Conservation (phyloP, 2,797 vertebrate species). For the Scolopax rusticola region DNA sequence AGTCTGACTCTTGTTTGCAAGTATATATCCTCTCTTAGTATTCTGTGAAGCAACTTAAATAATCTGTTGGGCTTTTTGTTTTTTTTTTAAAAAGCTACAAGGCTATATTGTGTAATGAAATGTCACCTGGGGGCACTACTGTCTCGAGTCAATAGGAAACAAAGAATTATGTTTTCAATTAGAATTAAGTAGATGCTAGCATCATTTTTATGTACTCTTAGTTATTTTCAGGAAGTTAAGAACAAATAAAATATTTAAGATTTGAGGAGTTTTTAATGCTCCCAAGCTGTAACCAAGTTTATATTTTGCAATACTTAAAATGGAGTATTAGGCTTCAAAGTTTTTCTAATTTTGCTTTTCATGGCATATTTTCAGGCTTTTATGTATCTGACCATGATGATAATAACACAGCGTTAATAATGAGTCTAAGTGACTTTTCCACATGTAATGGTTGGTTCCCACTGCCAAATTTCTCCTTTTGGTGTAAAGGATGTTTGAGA, state of each 20-base stretch:
- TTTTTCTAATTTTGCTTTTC: neutral
- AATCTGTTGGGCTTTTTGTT: neutral
- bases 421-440: neutral
- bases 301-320: constrained; percentile 13
- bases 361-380: neutral
- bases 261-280: constrained; percentile 25
- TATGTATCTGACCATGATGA: neutral
- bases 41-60: constrained; percentile 10
- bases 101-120: constrained; percentile 20
- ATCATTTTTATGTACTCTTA: constrained; percentile 35
- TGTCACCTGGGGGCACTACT: constrained; percentile 22
- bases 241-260: constrained; percentile 64
- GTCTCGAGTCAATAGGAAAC: constrained; percentile 24
- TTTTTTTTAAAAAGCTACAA: neutral
- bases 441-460: neutral
- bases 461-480: neutral
- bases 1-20: neutral
- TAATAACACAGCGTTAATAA: neutral
- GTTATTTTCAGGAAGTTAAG: constrained; percentile 43
- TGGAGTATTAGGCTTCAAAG: neutral
- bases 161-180: constrained; percentile 66
- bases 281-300: constrained; percentile 64
- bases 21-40: neutral
- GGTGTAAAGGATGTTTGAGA: neutral
- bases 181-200: constrained; percentile 37